Evolutionary conservation across 2,888 invertebrate species (phyloP).

Genomic region (Strigamia crassipes): DNA sequence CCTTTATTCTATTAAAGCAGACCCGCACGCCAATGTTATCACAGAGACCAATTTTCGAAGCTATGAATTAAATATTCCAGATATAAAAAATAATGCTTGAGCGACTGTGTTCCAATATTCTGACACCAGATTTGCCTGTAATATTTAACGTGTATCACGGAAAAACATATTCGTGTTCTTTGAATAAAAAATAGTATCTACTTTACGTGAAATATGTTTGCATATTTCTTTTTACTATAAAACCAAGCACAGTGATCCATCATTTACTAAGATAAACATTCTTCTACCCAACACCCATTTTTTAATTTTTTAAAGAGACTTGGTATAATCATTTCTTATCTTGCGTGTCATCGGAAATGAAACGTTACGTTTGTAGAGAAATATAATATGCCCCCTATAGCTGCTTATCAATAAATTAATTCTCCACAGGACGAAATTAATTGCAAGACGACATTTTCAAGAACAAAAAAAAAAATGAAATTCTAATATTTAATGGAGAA

Average conservation of each 20-base stretch:
- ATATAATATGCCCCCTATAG: constrained; percentile 12
- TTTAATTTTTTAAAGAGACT: not conserved
- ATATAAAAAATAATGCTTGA: not conserved
- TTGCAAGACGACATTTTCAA: constrained; percentile 10
- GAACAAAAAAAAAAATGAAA: constrained; percentile 3
- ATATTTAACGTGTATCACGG: not conserved
- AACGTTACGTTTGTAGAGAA: not conserved
- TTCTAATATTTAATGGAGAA: constrained; percentile 7
- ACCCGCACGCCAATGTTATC: not conserved
- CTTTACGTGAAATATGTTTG: not conserved
- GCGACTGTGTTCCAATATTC: not conserved
- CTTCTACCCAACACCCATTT: not conserved
- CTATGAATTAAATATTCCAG: not conserved
- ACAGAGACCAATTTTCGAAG: not conserved
- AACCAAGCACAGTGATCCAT: not conserved
- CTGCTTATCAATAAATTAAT: constrained; percentile 39
- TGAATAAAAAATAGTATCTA: not conserved
- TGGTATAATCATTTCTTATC: constrained; percentile 6
- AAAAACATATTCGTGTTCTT: not conserved
- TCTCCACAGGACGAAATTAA: constrained; percentile 18
- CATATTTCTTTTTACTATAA: not conserved
- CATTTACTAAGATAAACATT: not conserved
- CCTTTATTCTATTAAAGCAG: not conserved
- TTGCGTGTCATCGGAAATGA: constrained; percentile 25
- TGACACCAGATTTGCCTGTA: not conserved